Conservation (phyloP, 2,113 vertebrate species). For the Sander lucioperca region DNA sequence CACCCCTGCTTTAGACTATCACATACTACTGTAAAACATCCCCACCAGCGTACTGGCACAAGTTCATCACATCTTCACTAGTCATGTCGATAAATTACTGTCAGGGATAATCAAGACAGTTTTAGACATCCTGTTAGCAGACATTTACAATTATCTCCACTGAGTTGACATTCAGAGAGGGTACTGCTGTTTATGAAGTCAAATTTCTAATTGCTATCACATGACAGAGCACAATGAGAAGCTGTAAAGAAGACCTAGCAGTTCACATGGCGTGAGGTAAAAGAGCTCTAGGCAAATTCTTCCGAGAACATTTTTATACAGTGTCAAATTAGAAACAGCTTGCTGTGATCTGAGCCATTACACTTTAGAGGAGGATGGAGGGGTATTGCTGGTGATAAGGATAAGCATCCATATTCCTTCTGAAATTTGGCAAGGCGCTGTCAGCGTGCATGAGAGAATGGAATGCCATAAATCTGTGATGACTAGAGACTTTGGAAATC, state of each 20-base stretch:
- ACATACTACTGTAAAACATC: not conserved
- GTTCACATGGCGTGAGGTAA: slow-evolving; percentile 32
- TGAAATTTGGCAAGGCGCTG: slow-evolving; percentile 56
- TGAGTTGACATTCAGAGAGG: slow-evolving; percentile 20
- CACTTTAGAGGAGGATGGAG: slow-evolving; percentile 52
- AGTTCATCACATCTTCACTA: slow-evolving; percentile 31
- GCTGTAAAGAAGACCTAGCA: slow-evolving; percentile 11
- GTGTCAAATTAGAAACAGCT: slow-evolving; percentile 79
- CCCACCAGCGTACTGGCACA: slow-evolving; percentile 12
- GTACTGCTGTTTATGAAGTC: slow-evolving; percentile 2
- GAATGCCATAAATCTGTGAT: slow-evolving; percentile 70
- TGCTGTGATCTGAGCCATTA: slow-evolving; percentile 66
- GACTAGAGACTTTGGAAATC: slow-evolving; percentile 64
- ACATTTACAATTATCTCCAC: slow-evolving; percentile 32
- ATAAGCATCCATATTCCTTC: slow-evolving; percentile 63
- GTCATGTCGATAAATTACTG: slow-evolving; percentile 16
- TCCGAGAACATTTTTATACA: slow-evolving; percentile 60
- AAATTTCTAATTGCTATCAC: slow-evolving; percentile 29
- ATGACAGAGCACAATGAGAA: slow-evolving; percentile 23
- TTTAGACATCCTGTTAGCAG: slow-evolving; percentile 49
- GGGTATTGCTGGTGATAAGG: slow-evolving; percentile 70
- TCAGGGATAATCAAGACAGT: slow-evolving; percentile 1
- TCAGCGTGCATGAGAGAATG: slow-evolving; percentile 33
- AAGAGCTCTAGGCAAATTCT: slow-evolving; percentile 50
- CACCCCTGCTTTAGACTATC: not conserved